These are phyloP conservation scores for Ericerus pela DNA, from an alignment of 1,140 invertebrate genomes.

Conservation along the genomic window DNA sequence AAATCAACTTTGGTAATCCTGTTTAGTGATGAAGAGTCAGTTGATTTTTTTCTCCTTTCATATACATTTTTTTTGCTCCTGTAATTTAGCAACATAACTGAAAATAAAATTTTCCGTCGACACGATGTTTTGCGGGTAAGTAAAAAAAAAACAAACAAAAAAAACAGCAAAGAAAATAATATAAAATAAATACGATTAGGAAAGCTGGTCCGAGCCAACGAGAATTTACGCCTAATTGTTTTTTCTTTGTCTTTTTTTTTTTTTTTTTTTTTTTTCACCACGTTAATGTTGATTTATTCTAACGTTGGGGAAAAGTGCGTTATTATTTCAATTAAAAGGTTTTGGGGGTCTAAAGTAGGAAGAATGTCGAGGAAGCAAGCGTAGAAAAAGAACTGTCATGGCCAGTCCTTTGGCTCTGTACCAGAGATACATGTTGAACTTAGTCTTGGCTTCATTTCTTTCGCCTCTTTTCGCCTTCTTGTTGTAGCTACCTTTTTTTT, in stretches of 20 bases:
- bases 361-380: background rate
- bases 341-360: constrained; percentile 1
- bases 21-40: too few species aligned
- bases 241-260: background rate
- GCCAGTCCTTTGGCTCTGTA: constrained; percentile 7
- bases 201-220: too few species aligned
- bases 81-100: too few species aligned
- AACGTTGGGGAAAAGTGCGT: background rate
- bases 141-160: too few species aligned
- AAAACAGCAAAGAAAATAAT: too few species aligned
- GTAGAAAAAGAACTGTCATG: constrained; percentile 11
- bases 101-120: too few species aligned
- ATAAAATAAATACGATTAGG: too few species aligned
- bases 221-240: constrained; percentile 6
- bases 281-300: constrained; percentile 5
- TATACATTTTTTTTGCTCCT: too few species aligned
- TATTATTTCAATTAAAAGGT: constrained; percentile 10
- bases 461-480: background rate
- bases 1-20: too few species aligned
- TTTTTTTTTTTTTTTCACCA: background rate
- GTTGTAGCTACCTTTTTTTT: too few species aligned
- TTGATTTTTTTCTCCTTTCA: too few species aligned
- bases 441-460: constrained; percentile 1
- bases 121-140: too few species aligned
- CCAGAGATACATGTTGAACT: constrained; percentile 11